Base-by-base conservation (phyloP, 1,140 invertebrate genomes). In the Nasonia vitripennis region DNA sequence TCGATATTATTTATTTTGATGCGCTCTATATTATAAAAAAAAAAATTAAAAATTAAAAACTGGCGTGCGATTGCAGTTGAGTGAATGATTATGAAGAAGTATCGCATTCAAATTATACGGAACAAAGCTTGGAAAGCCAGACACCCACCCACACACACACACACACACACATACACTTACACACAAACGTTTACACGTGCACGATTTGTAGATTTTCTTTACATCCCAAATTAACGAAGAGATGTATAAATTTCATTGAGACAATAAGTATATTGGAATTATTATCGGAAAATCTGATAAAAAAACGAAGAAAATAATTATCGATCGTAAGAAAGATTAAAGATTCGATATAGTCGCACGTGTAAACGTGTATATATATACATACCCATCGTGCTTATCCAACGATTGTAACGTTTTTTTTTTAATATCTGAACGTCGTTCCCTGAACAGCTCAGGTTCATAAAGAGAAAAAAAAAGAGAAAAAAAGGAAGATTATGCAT, bases 231-330 rank as follows among this genome's bases (percentile, higher is more conserved):
- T 37, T 45, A 23, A 34, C 34, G 45, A 23, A 85, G 31, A 83
- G 27, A 27, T 27, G 1, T 17, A 51, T 31, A 41, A 81, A 73
- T 81, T 68, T 75, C 27, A 51, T 79, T 73, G 51, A 51, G 78
- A 82, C 67, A 82, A 80, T 83, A 86, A 86, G 27, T 48, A 74
- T 67, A 11, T 81, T 84, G 74, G 70, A 73, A 31, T 73, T 73
- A 37, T 12, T 34, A 73, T 34, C 34, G 10, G n/a, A 71, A 27
- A 27, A 71, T 12, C 9, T 71, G 31, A 71, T 71, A 71, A 71
- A 71, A 71, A 27, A 71, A 11, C 2, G 17, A 12, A 71, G 70
- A 7, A 71, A 71, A 31, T 71, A 71, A 27, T n/a, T 11, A 71
- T 14, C 31, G 27, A 62, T 62, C 17, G 3, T 5, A n/a, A 62